Base-by-base conservation (phyloP, 2,888 invertebrate species). In the Catocala fraxini region DNA sequence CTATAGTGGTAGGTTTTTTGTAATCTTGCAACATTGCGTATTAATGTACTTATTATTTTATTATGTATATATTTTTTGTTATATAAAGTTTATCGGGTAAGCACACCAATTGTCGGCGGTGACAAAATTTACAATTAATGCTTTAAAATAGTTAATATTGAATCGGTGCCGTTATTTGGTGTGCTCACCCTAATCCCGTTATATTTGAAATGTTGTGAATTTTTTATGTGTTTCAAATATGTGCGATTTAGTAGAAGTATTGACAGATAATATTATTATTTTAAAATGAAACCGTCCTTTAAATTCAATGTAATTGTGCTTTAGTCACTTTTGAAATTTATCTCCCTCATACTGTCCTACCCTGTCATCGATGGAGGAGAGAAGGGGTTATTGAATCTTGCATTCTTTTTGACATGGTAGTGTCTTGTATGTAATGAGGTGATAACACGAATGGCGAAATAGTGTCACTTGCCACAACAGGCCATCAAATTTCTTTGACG, bases 41-140 rank as follows among this genome's bases (percentile, higher is more conserved):
- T 76, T 76, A 68, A 64, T 70, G 78, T 78, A 78, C 78, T 78
- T 78, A 78, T 61, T 66, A 62, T 56, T 65, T 53, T 68, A 47
- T 35, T 12, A 51, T 65, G 53, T 66, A 64, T 70, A 51, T 54
- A 25, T 60, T 56, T 69, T 65, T 73, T 73, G 56, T 64, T 59
- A 58, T 66, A 58, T 61, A 62, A 65, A 65, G 48, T 75, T 34
- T 71, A 58, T 60, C 34, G 49, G 59, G 49, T 59, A 33, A 51
- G 7, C 7, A 6, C 33, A 64, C 53, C 61, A 49, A 33, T 67
- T 59, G 34, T 65, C 34, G 48, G 49, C n/a, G 9, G 9, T n/a
- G 47, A 56, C n/a, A 15, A 55, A 51, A 58, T 53, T 52, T 13
- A 11, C 56, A 56, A 43, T 5, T 46, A 51, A 71, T 53, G 66